Percentiles rank a stretch among this genome's conserved stretches.
Conservation (phyloP, 2,797 vertebrate species). For the Coregonus sp. region DNA sequence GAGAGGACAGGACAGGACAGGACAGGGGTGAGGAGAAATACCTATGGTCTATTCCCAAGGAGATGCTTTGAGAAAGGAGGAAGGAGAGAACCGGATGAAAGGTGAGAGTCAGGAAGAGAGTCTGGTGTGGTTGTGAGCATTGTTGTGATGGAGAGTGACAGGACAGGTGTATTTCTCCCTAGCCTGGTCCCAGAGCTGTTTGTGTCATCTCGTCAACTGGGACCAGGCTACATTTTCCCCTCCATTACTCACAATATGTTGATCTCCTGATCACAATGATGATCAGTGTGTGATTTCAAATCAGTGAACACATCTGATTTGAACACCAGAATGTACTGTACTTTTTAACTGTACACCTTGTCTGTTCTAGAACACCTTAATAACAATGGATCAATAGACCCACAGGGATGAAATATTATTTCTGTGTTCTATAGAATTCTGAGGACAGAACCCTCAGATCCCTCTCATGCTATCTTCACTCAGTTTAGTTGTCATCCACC, state of each 20-base stretch:
- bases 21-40: constrained; percentile 78
- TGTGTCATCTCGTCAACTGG: background rate
- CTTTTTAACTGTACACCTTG: background rate
- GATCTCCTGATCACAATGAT: constrained; percentile 36
- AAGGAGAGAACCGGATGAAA: constrained; percentile 70
- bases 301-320: background rate
- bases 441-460: constrained; percentile 13
- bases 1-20: constrained; percentile 31
- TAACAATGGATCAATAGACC: constrained; percentile 9
- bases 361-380: background rate
- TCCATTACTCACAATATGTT: background rate
- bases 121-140: constrained; percentile 53
- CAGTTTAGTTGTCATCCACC: background rate
- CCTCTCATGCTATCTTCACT: constrained; percentile 3
- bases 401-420: no score
- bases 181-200: background rate
- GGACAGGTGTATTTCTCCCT: constrained; percentile 15
- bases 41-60: constrained; percentile 89
- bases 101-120: constrained; percentile 72
- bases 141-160: constrained; percentile 26
- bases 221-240: background rate
- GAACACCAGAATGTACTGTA: constrained; percentile 18
- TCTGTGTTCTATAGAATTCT: no score
- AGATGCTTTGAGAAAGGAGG: constrained; percentile 85
- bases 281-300: background rate